Evolutionary conservation across 2,113 vertebrate genomes (phyloP).

Genomic region (Phaethornis superciliosus): DNA sequence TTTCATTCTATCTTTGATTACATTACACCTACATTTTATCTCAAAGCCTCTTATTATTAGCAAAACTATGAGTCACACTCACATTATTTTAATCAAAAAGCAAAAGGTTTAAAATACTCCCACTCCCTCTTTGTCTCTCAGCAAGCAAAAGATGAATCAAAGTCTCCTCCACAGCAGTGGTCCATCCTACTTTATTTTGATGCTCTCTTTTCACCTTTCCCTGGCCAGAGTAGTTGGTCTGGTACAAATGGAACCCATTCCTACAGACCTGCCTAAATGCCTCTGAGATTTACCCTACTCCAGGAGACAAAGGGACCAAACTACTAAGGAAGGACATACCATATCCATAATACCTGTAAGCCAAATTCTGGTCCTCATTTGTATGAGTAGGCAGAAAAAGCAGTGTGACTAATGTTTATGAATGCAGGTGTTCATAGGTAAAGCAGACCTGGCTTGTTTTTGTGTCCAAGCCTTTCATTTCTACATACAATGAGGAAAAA

Average conservation of each 20-base stretch:
- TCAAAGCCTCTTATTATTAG: not conserved
- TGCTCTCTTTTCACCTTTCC: accelerated
- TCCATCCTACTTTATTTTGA: not conserved
- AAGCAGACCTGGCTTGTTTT: not conserved
- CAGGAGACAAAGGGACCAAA: not conserved
- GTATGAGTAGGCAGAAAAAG: not conserved
- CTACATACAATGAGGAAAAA: not conserved
- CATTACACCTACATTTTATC: not conserved
- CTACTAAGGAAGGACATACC: not conserved
- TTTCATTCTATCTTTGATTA: not conserved
- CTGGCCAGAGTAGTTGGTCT: not conserved
- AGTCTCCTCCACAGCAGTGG: not conserved
- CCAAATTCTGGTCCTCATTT: not conserved
- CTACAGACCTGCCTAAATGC: not conserved
- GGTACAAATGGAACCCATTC: not conserved
- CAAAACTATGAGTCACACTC: not conserved
- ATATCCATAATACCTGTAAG: not conserved
- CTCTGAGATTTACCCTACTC: not conserved
- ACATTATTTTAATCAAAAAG: not conserved
- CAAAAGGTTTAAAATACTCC: not conserved
- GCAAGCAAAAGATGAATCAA: not conserved
- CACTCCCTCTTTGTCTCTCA: not conserved
- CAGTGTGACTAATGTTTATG: not conserved
- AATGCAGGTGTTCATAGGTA: not conserved
- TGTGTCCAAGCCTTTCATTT: not conserved